Conservation (phyloP, 1,140 invertebrate genomes). For the Trissolcus basalis region DNA sequence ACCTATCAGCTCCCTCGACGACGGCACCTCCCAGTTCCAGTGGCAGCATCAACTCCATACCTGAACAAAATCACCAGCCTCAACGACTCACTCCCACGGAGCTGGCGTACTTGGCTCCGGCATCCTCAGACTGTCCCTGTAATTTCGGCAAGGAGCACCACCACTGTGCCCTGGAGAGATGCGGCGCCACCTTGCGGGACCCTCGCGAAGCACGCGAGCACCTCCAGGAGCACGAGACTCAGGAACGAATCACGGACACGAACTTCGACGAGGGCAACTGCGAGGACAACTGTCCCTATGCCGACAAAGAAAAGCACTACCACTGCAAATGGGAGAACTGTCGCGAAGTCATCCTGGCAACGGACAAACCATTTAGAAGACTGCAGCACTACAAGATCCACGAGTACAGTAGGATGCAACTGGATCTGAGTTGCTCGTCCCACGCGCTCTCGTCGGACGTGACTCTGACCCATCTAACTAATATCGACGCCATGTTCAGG, state of each 20-base stretch:
- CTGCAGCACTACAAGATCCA: conserved; percentile 95
- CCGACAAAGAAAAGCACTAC: conserved; percentile 88
- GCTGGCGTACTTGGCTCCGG: conserved; percentile 64
- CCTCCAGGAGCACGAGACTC: conserved; percentile 89
- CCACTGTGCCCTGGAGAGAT: conserved; percentile 72
- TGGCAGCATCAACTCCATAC: conserved; percentile 46
- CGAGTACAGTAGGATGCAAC: conserved; percentile 77
- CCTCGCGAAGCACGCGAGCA: conserved; percentile 85
- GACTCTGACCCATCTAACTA: conserved; percentile 82
- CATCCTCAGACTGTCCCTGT: conserved; percentile 67
- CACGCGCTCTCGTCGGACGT: conserved; percentile 79
- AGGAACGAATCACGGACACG: conserved; percentile 88
- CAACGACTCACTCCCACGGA: conserved; percentile 62
- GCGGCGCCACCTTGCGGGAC: conserved; percentile 68
- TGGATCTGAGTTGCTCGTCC: conserved; percentile 69
- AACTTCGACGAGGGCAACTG: conserved; percentile 84
- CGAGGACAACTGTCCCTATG: conserved; percentile 85
- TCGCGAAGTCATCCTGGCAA: conserved; percentile 86
- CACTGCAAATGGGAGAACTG: conserved; percentile 93
- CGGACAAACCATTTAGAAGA: conserved; percentile 89
- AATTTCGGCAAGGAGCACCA: conserved; percentile 68
- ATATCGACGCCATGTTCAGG: conserved; percentile 91
- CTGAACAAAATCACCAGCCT: conserved; percentile 47
- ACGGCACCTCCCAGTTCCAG: conserved; percentile 60
- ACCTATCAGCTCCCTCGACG: conserved; percentile 69